Conservation (phyloP, 92 coral and sea anemone genomes). For the Heteractis magnifica region DNA sequence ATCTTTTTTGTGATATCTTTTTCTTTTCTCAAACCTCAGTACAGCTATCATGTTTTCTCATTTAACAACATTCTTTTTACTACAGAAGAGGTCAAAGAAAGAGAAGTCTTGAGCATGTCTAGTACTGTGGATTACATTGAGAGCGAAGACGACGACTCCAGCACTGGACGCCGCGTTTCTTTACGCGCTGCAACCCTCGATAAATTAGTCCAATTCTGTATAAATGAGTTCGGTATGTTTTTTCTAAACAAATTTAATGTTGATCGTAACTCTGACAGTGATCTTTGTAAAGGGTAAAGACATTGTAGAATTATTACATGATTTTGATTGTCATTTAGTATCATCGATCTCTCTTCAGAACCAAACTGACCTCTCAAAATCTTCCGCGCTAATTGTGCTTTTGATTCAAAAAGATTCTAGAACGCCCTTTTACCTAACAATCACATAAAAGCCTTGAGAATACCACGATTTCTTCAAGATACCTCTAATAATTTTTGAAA, state of each 20-base stretch:
- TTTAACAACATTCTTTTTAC: neutral
- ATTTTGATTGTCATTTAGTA: neutral
- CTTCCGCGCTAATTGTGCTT: neutral
- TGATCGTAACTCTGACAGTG: neutral
- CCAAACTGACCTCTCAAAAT: neutral
- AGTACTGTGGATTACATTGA: slow-evolving; percentile 41
- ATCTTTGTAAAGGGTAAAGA: slow-evolving; percentile 2
- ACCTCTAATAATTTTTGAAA: neutral
- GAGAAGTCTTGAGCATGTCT: slow-evolving; percentile 6
- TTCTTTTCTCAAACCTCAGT: neutral
- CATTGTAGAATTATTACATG: neutral
- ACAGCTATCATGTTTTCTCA: neutral
- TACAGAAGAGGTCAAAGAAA: neutral
- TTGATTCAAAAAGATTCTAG: neutral
- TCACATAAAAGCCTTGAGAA: neutral
- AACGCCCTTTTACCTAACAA: neutral
- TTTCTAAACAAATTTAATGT: neutral
- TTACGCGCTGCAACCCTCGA: slow-evolving; percentile 82
- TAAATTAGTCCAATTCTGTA: slow-evolving; percentile 79
- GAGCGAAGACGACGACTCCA: slow-evolving; percentile 52
- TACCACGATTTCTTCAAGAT: neutral
- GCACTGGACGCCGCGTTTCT: slow-evolving; percentile 18
- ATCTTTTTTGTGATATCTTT: neutral
- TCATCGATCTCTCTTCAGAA: neutral
- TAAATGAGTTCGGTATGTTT: slow-evolving; percentile 85